These are phyloP conservation scores for Lates calcarifer DNA, from an alignment of 2,113 vertebrate genomes.

Conservation along the genomic window DNA sequence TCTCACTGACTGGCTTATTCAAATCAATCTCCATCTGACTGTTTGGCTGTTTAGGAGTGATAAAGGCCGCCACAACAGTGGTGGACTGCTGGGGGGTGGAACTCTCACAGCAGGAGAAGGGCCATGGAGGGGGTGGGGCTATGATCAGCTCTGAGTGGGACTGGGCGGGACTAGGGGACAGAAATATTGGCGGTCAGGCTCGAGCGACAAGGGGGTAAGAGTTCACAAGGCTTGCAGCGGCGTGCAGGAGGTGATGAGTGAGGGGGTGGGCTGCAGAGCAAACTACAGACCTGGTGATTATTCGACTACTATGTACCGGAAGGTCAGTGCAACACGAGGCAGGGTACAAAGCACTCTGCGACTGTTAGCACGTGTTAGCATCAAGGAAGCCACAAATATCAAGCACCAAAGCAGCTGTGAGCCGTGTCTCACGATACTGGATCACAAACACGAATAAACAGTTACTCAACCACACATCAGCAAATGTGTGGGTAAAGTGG, in stretches of 20 bases:
- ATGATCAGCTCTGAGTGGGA: conserved; percentile 73
- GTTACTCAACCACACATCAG: background rate
- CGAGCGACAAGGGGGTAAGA: background rate
- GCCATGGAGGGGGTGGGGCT: conserved; percentile 82
- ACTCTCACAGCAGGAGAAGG: conserved; percentile 74
- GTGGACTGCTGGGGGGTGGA: conserved; percentile 60
- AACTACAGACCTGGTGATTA: background rate
- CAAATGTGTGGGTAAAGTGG: background rate
- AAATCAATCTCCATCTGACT: conserved; percentile 25
- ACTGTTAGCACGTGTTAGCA: conserved; percentile 53
- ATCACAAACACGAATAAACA: background rate
- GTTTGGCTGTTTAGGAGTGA: conserved; percentile 62
- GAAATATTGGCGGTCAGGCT: conserved; percentile 74
- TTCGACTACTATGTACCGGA: background rate
- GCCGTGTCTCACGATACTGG: background rate
- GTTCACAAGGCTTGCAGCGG: background rate
- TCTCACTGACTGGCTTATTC: conserved; percentile 42
- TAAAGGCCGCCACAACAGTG: conserved; percentile 71
- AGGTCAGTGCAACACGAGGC: conserved; percentile 10
- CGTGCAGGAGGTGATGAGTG: conserved; percentile 18
- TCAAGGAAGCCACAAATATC: conserved; percentile 24
- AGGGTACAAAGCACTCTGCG: conserved; percentile 25
- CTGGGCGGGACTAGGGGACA: conserved; percentile 77
- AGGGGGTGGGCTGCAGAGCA: background rate
- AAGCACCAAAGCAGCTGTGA: conserved; percentile 15